Evolutionary conservation across 2,797 vertebrate genomes (phyloP).

Genomic region (Artibeus lituratus): DNA sequence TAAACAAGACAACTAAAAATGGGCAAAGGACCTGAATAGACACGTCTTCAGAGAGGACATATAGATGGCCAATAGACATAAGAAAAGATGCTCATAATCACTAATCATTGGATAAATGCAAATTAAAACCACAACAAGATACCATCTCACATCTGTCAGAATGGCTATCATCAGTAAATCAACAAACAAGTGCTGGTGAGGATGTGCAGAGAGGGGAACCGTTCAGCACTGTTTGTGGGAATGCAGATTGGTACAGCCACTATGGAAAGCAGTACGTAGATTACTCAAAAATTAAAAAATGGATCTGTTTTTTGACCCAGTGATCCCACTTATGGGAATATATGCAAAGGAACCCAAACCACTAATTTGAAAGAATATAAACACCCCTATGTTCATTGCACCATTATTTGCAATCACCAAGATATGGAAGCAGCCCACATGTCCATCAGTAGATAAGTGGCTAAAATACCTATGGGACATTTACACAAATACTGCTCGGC

Average conservation of each 20-base stretch:
- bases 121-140: neutral
- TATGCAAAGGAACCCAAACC: neutral
- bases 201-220: neutral
- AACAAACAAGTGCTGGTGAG: neutral
- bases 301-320: neutral
- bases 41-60: neutral
- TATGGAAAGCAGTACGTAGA: neutral
- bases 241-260: neutral
- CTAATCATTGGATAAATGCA: neutral
- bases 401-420: neutral
- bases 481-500: neutral
- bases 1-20: neutral
- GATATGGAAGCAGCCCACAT: neutral
- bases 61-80: neutral
- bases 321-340: neutral
- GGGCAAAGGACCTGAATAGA: neutral
- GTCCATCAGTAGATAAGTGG: neutral
- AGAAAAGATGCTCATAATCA: neutral
- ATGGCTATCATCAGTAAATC: neutral
- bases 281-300: neutral
- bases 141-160: neutral
- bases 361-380: neutral
- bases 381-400: neutral
- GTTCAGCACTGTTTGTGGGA: neutral
- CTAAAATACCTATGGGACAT: neutral